A percentile compares a stretch with the other conserved stretches of the same genome.
Conservation (phyloP, 2,888 invertebrate genomes). For the Lasioglossum calceatum region DNA sequence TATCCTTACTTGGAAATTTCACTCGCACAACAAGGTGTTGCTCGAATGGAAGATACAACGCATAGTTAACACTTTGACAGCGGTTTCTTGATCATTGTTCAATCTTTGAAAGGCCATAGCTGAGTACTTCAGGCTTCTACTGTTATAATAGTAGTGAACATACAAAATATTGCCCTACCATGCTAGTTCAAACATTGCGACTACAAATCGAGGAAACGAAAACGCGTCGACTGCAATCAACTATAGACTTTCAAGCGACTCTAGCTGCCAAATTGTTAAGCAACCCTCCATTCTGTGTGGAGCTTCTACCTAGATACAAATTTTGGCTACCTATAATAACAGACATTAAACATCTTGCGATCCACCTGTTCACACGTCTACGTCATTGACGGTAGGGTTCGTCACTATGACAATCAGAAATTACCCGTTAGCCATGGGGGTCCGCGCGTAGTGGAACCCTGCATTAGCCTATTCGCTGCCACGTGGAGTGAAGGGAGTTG, state of each 20-base stretch:
- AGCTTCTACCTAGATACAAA: neutral
- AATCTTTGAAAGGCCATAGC: slow-evolving; percentile 1
- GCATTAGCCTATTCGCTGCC: neutral
- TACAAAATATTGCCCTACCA: neutral
- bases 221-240: neutral
- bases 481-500: neutral
- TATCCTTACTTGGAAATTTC: neutral
- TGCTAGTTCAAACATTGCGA: neutral
- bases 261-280: slow-evolving; percentile 6
- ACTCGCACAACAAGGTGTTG: neutral
- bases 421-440: neutral
- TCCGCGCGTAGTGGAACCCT: neutral
- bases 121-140: neutral
- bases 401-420: neutral
- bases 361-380: neutral
- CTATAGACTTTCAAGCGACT: neutral
- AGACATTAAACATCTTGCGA: neutral
- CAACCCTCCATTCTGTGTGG: neutral
- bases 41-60: neutral
- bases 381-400: neutral
- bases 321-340: neutral
- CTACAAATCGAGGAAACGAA: neutral
- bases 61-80: neutral
- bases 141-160: neutral
- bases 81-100: neutral